Conservation (phyloP, 2,797 vertebrate genomes). For the Rhinichthys osculus region DNA sequence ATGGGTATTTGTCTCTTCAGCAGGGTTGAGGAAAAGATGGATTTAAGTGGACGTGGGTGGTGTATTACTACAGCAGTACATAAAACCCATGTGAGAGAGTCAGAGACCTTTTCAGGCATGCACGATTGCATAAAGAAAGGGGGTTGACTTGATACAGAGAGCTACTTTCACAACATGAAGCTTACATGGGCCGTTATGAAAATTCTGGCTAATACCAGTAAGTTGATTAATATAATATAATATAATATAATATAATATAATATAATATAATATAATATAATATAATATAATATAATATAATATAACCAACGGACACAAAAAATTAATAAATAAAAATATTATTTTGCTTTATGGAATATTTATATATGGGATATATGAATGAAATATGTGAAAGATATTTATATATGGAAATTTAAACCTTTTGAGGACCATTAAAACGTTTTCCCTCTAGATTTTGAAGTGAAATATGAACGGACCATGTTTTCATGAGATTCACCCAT, state of each 20-base stretch:
- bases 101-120: neutral
- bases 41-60: neutral
- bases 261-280: too few species aligned
- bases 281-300: too few species aligned
- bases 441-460: neutral
- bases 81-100: neutral
- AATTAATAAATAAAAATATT: neutral
- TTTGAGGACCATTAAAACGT: neutral
- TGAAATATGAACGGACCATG: neutral
- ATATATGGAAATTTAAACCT: neutral
- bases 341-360: neutral
- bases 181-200: neutral
- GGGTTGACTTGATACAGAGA: neutral
- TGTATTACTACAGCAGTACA: neutral
- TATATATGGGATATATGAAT: too few species aligned
- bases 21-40: constrained; percentile 36
- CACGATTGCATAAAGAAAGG: neutral
- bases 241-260: too few species aligned
- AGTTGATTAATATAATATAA: neutral
- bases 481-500: neutral
- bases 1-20: constrained; percentile 67
- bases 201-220: neutral
- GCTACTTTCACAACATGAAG: neutral
- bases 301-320: neutral
- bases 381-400: too few species aligned